Percentiles rank a stretch among this genome's conserved stretches.
Evolutionary conservation across 2,113 vertebrate genomes (phyloP).

Genomic region (Sus scrofa): T2T-Sscrofa CM000812.6:45366501-45367000

Average conservation of each 20-base stretch:
- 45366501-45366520: too few relatives aligned
- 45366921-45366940: too few relatives aligned
- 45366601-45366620: background rate
- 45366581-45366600: background rate
- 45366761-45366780: background rate
- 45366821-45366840: background rate
- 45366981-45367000: too few relatives aligned
- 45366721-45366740: background rate
- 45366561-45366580: background rate
- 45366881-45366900: too few relatives aligned
- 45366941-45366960: too few relatives aligned
- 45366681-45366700: background rate
- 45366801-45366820: background rate
- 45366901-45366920: too few relatives aligned
- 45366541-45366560: too few relatives aligned
- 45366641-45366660: too few relatives aligned
- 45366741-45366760: background rate
- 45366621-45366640: background rate
- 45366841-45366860: background rate
- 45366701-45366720: background rate
- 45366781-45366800: constrained; percentile 1
- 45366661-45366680: background rate
- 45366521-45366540: too few relatives aligned
- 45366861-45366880: background rate
- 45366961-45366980: too few relatives aligned